Evolutionary conservation across 2,797 vertebrate species (phyloP).

Genomic region (Rhinella marina): DNA sequence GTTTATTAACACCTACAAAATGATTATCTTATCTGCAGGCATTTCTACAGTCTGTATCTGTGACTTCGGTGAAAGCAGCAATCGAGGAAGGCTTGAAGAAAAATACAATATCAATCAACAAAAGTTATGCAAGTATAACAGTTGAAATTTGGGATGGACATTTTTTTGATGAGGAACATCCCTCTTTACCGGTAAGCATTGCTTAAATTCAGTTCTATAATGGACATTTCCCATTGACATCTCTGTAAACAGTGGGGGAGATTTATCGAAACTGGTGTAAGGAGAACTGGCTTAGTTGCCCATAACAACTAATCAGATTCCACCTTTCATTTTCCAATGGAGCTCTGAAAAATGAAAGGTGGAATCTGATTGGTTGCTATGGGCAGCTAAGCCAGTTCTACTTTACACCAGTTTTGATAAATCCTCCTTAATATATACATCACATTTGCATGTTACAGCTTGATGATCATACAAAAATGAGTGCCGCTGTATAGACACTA

Average conservation of each 20-base stretch:
- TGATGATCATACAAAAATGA: not conserved
- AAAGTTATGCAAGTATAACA: constrained; percentile 45
- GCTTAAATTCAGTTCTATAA: not conserved
- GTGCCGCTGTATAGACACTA: not conserved
- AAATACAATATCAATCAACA: constrained; percentile 60
- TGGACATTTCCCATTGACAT: not conserved
- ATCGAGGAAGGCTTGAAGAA: constrained; percentile 61
- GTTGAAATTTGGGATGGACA: constrained; percentile 65
- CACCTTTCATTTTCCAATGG: no score
- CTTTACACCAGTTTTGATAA: no score
- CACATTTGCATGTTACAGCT: not conserved
- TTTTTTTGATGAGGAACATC: constrained; percentile 63
- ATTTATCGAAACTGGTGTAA: no score
- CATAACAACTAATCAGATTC: no score
- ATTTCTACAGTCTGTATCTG: constrained; percentile 60
- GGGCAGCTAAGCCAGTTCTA: no score
- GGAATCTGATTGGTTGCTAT: no score
- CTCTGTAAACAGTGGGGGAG: not conserved
- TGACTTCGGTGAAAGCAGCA: constrained; percentile 42
- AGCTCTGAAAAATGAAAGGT: no score
- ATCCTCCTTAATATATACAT: not conserved
- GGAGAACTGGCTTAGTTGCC: no score
- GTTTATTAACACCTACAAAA: not conserved
- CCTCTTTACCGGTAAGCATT: constrained; percentile 62
- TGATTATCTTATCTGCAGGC: constrained; percentile 62